Evolutionary conservation across 1,140 invertebrate genomes (phyloP), one percentile per base, ranked within the genome.

Genomic region (Ips typographus): DNA sequence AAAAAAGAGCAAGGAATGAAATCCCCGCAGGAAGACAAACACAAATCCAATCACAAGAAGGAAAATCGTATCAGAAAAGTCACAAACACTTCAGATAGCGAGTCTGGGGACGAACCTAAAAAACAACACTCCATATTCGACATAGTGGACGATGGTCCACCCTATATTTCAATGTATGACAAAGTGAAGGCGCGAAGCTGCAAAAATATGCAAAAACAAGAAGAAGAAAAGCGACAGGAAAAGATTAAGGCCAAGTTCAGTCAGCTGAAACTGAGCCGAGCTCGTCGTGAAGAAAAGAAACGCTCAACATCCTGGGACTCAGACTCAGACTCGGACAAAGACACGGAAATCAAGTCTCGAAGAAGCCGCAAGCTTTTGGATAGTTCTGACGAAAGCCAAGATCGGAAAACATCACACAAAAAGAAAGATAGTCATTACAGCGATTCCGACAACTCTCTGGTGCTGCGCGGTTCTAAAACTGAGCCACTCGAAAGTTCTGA

Each of bases 131-230:
- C 93, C n/a, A 94, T 94, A 73, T 95, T 94, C 80, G 93, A 95
- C 77, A 94, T 94, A 68, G 87, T 93, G 38, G 91, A 94, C 75
- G 93, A 95, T 75, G 94, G 91, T 70, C 93, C 93, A 2, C 90
- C 90, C 7, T 97, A 96, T 77, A 94, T 96, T 68, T 98, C 95
- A 42, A 98, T 98, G 96, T 98, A 98, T 80, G 96, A 98, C 79
- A 98, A 98, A 82, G 95, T 98, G 0, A 98, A 98, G 82, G 93
- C 95, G 2, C 87, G 95, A 51, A 96, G 94, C 39, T 95, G 91
- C 64, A 94, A 94, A 79, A 93, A 94, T 77, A 92, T 94, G 90
- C 92, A 94, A 80, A 94, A 94, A 78, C 87, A 93, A 74, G 93
- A 95, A 77, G 92, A 95, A 80, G 90, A 94, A 82, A 93, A 94